Evolutionary conservation across 2,888 invertebrate genomes (phyloP).

Genomic region (Metalampra italica): DNA sequence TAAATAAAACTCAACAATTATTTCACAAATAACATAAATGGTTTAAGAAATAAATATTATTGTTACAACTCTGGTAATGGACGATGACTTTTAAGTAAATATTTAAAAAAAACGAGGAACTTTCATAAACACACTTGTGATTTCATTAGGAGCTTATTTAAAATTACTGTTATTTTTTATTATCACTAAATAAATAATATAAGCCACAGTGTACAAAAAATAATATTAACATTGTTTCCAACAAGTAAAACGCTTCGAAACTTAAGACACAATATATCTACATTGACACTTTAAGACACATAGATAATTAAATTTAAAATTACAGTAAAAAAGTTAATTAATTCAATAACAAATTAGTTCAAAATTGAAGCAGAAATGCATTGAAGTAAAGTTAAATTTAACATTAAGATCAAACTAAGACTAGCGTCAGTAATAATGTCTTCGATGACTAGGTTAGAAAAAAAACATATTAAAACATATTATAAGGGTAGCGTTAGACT

Average conservation of each 20-base stretch:
- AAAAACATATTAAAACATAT: slow-evolving; percentile 15
- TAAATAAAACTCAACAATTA: slow-evolving; percentile 75
- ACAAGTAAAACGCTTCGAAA: slow-evolving; percentile 39
- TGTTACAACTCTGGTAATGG: slow-evolving; percentile 40
- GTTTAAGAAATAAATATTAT: slow-evolving; percentile 33
- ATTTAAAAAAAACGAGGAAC: slow-evolving; percentile 31
- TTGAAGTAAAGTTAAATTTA: slow-evolving; percentile 28
- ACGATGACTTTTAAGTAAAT: slow-evolving; percentile 32
- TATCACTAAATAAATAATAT: slow-evolving; percentile 11
- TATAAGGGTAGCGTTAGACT: not conserved
- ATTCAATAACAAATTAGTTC: slow-evolving; percentile 26
- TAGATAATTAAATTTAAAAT: not conserved
- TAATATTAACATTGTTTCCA: slow-evolving; percentile 50
- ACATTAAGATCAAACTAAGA: slow-evolving; percentile 27
- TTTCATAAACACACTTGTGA: slow-evolving; percentile 30
- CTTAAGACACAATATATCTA: slow-evolving; percentile 2
- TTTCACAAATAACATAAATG: slow-evolving; percentile 59
- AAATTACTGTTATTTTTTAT: slow-evolving; percentile 9
- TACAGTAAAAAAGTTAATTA: slow-evolving; percentile 11
- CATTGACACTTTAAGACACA: not conserved
- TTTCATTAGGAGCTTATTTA: slow-evolving; percentile 8
- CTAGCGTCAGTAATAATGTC: slow-evolving; percentile 36
- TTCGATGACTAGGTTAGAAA: slow-evolving; percentile 56
- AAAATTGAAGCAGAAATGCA: slow-evolving; percentile 52
- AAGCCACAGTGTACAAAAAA: slow-evolving; percentile 35